Percentiles rank a stretch among this genome's conserved stretches.
Conservation (phyloP, 2,113 vertebrate genomes). For the Coreoperca whiteheadi region DNA sequence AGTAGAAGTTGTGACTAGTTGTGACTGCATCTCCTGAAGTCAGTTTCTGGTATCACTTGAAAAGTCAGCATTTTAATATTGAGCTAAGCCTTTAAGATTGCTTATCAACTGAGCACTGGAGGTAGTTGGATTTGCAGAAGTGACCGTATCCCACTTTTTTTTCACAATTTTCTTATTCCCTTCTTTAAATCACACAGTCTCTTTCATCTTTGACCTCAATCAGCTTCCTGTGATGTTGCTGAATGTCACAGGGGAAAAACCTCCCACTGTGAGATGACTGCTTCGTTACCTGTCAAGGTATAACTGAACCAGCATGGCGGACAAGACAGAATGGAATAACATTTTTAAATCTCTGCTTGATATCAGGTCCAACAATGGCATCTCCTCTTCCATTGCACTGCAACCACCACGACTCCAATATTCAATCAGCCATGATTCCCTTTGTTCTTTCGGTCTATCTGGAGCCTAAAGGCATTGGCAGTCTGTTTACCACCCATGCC, state of each 20-base stretch:
- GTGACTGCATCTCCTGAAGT: conserved; percentile 7
- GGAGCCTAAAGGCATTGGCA: conserved; percentile 50
- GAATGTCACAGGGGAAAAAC: conserved; percentile 58
- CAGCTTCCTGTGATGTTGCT: conserved; percentile 40
- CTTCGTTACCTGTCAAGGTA: conserved; percentile 35
- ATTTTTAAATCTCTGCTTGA: conserved; percentile 16
- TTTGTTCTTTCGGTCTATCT: conserved; percentile 61
- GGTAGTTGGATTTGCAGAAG: conserved; percentile 15
- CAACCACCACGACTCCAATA: conserved; percentile 15
- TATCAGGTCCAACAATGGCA: conserved; percentile 2
- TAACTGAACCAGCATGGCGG: conserved; percentile 28
- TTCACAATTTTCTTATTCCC: conserved; percentile 36
- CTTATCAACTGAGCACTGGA: conserved; percentile 5
- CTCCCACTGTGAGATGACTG: conserved; percentile 24
- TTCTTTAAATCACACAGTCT: conserved; percentile 26
- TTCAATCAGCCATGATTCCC: conserved; percentile 47
- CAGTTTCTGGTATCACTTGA: background rate
- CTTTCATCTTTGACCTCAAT: conserved; percentile 58
- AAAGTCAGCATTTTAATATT: background rate
- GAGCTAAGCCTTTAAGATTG: background rate
- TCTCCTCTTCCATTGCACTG: conserved; percentile 25
- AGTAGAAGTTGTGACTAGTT: background rate
- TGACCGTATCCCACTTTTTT: conserved; percentile 35
- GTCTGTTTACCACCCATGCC: conserved; percentile 52
- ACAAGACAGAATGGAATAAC: background rate